Conservation (phyloP, 1,140 invertebrate species). For the Brachionus rubens region DNA sequence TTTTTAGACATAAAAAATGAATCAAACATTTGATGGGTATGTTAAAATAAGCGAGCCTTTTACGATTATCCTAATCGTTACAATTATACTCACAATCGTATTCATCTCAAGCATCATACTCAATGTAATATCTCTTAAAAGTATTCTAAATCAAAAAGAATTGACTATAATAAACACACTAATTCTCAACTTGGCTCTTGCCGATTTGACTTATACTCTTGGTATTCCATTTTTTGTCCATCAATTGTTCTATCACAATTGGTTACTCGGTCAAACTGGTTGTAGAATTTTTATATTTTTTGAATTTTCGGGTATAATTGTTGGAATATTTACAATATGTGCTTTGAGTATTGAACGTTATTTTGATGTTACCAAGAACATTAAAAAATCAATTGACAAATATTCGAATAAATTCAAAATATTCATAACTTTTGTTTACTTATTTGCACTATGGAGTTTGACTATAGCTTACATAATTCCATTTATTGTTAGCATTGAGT, state of each 20-base stretch:
- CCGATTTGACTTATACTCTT: slow-evolving; percentile 32
- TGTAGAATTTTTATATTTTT: slow-evolving; percentile 30
- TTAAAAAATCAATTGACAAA: background rate
- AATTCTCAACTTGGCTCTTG: slow-evolving; percentile 26
- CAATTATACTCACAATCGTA: background rate
- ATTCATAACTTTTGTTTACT: background rate
- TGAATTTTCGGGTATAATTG: slow-evolving; percentile 34
- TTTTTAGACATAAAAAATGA: too few species aligned
- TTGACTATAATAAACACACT: slow-evolving; percentile 17
- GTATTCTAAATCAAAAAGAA: slow-evolving; percentile 6
- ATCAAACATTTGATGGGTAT: too few species aligned
- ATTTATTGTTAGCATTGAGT: background rate
- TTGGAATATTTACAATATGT: slow-evolving; percentile 13
- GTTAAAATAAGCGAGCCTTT: too few species aligned
- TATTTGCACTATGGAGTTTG: background rate
- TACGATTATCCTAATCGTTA: background rate
- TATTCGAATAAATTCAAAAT: slow-evolving; percentile 39
- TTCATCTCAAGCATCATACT: slow-evolving; percentile 15
- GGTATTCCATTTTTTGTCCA: slow-evolving; percentile 34
- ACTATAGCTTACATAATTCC: background rate
- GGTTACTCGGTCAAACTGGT: slow-evolving; percentile 7
- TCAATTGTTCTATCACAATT: slow-evolving; percentile 14
- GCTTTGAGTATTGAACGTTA: slow-evolving; percentile 35
- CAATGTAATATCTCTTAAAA: slow-evolving; percentile 11
- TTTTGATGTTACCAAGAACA: slow-evolving; percentile 34